Evolutionary conservation across 2,797 vertebrate species (phyloP), one percentile per base, ranked within the genome.

Genomic region (Mus caroli): DNA sequence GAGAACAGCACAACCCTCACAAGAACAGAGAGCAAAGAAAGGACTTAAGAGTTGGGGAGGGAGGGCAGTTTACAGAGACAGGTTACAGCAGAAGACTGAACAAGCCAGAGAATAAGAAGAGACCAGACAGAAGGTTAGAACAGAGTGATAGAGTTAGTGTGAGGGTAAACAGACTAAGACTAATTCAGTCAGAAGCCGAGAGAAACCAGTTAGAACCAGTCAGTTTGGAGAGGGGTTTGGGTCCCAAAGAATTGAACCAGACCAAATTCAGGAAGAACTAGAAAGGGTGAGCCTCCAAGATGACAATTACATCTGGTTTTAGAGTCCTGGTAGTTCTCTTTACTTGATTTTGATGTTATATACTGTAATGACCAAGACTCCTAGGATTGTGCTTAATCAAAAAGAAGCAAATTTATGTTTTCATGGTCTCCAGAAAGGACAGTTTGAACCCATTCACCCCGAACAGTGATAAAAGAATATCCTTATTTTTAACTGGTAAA

Each of bases 321-420:
- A n/a, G 15, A 69, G 34, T 69, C 34, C 34, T 69, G 94, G 78
- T 94, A 94, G n/a, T 96, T 95, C 78, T 93, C 77, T 88, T 88
- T 88, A 93, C 78, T 78, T 69, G 67, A 95, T 92, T 90, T 94
- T 83, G 94, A 97, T 97, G 86, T 84, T 95, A 91, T 83, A 86
- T 71, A 75, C 90, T 87, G 46, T 20, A 88, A 95, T 91, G 76
- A 95, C 40, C 95, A 79, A 87, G 89, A 83, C 69, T 88, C 67
- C 67, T 79, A 84, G 62, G 40, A 73, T 75, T 82, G 12, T 54
- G 69, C 0, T 71, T 85, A 88, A 91, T 62, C 56, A 58, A 84
- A 24, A 22, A 83, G 92, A 94, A 94, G 86, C 88, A 60, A 93
- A 75, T 58, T n/a, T 34, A 73, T 80, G 14, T 31, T 52, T 85